Evolutionary conservation across 2,888 invertebrate genomes (phyloP), one percentile per base, ranked within the genome.

Genomic region (Myopa tessellatipennis): DNA sequence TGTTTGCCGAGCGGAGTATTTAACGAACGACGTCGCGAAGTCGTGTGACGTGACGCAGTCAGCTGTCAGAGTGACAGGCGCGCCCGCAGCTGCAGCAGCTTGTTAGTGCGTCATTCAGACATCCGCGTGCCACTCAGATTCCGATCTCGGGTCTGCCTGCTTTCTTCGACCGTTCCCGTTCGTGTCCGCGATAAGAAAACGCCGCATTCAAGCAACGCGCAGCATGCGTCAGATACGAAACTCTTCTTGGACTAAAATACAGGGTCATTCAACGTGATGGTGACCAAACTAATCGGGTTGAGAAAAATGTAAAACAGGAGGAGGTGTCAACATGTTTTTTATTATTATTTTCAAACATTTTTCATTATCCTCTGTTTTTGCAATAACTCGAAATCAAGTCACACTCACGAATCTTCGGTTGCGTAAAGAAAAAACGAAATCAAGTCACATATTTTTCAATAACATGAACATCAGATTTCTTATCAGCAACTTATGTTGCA

Each of bases 101-200:
- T 38, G 65, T 65, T 38, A 36, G 38, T 38, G 34, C 16, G 61
- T 61, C 26, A 18, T 18, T 16, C 16, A 4, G 65, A 36, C 38
- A 65, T 65, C 36, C 36, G 65, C 65, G 65, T 65, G 65, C 34
- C 65, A 65, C 14, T 38, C 36, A 65, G 65, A 65, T 65, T 65
- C 14, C 4, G 65, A 65, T 65, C 65, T n/a, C n/a, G n/a, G n/a
- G 7, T 65, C 12, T 65, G 65, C 34, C 2, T 3, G 2, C 38
- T 61, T 34, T 6, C 40, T 6, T 40, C 40, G 40, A 40, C 4
- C 38, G 34, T 12, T 65, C 12, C 34, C 38, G 16, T 55, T 55
- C 55, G 10, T 10, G 8, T 6, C 16, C n/a, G 55, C 12, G 55
- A 55, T 55, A 55, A 55, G 55, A 55, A 55, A 40, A 40, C 40